Evolutionary conservation across 2,888 invertebrate species (phyloP).

Genomic region (Beris morrisii): DNA sequence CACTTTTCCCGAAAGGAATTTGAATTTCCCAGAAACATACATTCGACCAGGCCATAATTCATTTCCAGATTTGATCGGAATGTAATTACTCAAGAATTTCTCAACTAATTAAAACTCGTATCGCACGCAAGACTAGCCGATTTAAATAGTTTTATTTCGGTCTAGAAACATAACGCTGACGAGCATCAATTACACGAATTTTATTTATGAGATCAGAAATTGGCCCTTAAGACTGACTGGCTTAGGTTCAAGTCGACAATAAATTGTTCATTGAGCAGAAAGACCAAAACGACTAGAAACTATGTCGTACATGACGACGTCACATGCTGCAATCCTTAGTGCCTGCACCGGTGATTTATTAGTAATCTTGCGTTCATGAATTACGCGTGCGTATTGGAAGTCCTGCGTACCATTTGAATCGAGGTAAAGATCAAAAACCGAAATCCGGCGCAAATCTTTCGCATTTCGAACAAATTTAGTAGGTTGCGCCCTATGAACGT

Average conservation of each 20-base stretch:
- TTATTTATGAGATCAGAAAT: background rate
- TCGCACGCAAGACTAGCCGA: no score
- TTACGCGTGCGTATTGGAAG: constrained; percentile 35
- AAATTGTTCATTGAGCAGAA: constrained; percentile 11
- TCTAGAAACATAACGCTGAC: no score
- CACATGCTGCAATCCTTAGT: background rate
- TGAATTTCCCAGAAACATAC: no score
- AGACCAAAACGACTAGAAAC: background rate
- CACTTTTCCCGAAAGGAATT: no score
- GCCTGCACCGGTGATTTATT: constrained; percentile 35
- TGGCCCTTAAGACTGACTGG: background rate
- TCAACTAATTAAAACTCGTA: constrained; percentile 33
- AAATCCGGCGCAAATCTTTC: constrained; percentile 9
- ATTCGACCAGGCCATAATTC: no score
- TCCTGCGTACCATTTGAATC: constrained; percentile 31
- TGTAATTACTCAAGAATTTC: constrained; percentile 36
- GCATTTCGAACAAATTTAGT: constrained; percentile 35
- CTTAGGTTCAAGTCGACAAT: constrained; percentile 30
- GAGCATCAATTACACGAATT: background rate
- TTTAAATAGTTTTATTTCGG: no score
- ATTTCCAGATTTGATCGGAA: constrained; percentile 27
- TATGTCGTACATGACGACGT: background rate
- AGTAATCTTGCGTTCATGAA: constrained; percentile 32
- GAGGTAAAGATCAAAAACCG: constrained; percentile 33
- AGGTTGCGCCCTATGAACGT: constrained; percentile 37